Evolutionary conservation across 53 echinoderm and acorn worm genomes (phyloP).

Genomic region (Holothuria leucospilota): DNA sequence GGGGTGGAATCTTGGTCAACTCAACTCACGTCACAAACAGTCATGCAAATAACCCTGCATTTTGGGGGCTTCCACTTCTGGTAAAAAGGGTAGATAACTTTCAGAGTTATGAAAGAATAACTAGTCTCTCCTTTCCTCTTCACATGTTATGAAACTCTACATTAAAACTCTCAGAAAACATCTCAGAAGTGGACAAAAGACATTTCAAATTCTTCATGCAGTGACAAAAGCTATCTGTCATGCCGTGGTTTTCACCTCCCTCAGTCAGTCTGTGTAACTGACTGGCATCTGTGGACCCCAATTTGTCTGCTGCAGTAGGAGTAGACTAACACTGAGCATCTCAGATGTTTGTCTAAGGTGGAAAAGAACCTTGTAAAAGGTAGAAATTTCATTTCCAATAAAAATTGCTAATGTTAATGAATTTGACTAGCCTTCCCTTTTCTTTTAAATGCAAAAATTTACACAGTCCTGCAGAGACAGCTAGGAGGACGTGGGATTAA

Average conservation of each 20-base stretch:
- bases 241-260: constrained; percentile 31
- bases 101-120: background rate
- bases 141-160: no score
- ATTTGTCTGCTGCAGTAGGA: constrained; percentile 12
- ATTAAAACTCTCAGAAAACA: no score
- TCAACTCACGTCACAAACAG: constrained; percentile 33
- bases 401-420: no score
- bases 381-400: no score
- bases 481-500: no score
- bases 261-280: constrained; percentile 23
- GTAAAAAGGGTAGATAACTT: constrained; percentile 18
- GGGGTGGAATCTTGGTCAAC: constrained; percentile 42
- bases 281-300: background rate
- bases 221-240: background rate
- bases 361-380: no score
- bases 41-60: constrained; percentile 42
- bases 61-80: constrained; percentile 44
- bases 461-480: no score
- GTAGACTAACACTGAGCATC: background rate
- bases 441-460: no score
- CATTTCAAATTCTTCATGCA: no score
- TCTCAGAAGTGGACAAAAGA: no score
- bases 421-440: no score
- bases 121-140: background rate
- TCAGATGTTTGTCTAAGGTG: no score